Percentiles rank a stretch among this genome's conserved stretches.
phyloP scores from a whole-genome alignment of 2,113 vertebrate species.

The Athene noctua region DNA sequence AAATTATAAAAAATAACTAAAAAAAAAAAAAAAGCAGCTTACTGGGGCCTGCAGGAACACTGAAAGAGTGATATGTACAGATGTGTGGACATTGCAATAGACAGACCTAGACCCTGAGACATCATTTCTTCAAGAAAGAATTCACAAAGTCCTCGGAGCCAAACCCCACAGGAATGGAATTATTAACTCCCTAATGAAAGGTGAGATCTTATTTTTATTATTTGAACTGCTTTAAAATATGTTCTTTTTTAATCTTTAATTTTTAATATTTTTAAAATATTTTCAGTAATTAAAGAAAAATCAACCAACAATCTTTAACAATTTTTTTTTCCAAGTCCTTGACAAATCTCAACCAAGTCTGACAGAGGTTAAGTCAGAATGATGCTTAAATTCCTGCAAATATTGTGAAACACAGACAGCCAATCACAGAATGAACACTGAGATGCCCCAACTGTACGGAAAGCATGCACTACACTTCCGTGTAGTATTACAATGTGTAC shows the following conservation, averaged over 20 bases:
- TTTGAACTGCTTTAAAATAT: not conserved
- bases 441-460: not conserved
- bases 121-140: not conserved
- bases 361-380: not conserved
- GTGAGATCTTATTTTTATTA: not conserved
- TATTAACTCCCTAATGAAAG: not conserved
- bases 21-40: not conserved
- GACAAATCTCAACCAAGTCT: not conserved
- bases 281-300: not conserved
- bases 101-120: not conserved
- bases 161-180: not conserved
- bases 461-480: not conserved
- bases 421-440: not conserved
- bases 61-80: not conserved
- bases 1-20: not conserved
- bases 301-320: not conserved
- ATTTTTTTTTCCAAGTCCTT: not conserved
- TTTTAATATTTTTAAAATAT: not conserved
- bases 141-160: not conserved
- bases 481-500: not conserved
- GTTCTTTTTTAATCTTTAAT: too few relatives aligned
- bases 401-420: not conserved
- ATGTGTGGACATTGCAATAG: not conserved
- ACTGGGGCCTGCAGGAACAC: not conserved
- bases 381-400: not conserved